phyloP scores from a whole-genome alignment of 92 coral and sea anemone genomes.

The Paragorgia papillata region DNA sequence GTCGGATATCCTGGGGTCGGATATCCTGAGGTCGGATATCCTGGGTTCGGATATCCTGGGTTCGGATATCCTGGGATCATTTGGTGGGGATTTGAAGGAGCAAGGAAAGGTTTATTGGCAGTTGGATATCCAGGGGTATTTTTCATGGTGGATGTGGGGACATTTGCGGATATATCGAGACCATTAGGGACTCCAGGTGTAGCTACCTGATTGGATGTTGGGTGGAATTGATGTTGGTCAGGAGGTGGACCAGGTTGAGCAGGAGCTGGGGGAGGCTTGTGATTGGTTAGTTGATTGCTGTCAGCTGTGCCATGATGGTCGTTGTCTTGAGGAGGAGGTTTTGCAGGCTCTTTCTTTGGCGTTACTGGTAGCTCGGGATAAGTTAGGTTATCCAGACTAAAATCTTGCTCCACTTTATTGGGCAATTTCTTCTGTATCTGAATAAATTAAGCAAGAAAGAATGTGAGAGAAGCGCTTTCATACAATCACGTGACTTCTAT shows the following conservation, averaged over 20 bases:
- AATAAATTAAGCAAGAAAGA: neutral
- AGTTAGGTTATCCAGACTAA: constrained; percentile 70
- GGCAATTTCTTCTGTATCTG: constrained; percentile 15
- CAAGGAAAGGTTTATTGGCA: too few relatives aligned
- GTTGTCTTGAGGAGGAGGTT: constrained; percentile 26
- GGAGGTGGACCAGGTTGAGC: neutral
- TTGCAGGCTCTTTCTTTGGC: constrained; percentile 35
- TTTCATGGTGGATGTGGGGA: too few relatives aligned
- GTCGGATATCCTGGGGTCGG: neutral
- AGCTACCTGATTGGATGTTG: neutral
- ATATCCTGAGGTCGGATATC: neutral
- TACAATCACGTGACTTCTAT: too few relatives aligned
- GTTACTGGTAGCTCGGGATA: constrained; percentile 84
- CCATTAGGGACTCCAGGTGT: neutral
- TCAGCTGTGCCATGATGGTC: constrained; percentile 24
- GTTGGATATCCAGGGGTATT: too few relatives aligned
- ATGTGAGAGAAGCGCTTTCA: neutral
- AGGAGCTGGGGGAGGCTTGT: neutral
- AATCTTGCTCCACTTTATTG: constrained; percentile 18
- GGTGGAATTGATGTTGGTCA: neutral
- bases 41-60: neutral
- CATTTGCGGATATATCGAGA: too few relatives aligned
- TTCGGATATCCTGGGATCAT: neutral
- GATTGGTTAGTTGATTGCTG: neutral
- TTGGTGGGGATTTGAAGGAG: neutral